Evolutionary conservation across 1,140 invertebrate species (phyloP).

Genomic region (Sycophila sp.): DNA sequence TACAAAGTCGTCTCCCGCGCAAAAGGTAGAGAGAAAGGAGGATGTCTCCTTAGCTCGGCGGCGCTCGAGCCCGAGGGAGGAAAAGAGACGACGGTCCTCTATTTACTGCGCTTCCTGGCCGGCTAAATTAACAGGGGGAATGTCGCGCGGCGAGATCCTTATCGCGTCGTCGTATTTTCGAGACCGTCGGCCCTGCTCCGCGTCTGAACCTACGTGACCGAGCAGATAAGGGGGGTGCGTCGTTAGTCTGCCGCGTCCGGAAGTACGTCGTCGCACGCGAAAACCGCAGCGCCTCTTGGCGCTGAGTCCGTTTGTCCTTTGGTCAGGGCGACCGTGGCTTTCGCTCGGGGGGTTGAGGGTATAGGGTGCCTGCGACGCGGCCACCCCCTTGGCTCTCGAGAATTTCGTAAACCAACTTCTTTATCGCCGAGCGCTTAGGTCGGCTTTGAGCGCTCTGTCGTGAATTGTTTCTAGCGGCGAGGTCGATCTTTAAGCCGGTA

Average conservation of each 20-base stretch:
- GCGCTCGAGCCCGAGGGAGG: background rate
- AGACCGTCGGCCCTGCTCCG: conserved; percentile 33
- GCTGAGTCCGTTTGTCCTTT: conserved; percentile 1
- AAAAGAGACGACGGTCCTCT: conserved; percentile 42
- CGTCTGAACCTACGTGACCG: conserved; percentile 55
- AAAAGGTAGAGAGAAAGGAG: background rate
- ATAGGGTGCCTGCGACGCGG: too few relatives aligned
- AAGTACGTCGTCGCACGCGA: conserved; percentile 64
- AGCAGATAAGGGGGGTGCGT: conserved; percentile 58
- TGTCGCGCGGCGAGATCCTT: conserved; percentile 53
- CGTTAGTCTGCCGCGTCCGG: conserved; percentile 61
- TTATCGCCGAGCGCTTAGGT: too few relatives aligned
- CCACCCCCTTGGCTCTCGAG: too few relatives aligned
- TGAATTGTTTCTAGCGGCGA: too few relatives aligned
- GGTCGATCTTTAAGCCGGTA: too few relatives aligned
- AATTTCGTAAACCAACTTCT: too few relatives aligned
- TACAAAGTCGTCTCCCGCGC: background rate
- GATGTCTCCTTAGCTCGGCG: background rate
- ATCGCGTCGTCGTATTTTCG: conserved; percentile 56
- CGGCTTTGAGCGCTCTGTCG: too few relatives aligned
- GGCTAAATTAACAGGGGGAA: conserved; percentile 63
- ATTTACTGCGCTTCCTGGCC: conserved; percentile 58
- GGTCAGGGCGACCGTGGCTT: too few relatives aligned
- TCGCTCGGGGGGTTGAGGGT: too few relatives aligned
- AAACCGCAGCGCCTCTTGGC: conserved; percentile 40